These are phyloP conservation scores for Aurelia sp. DNA, from an alignment of 30 jellyfish, hydroid and myxozoan species.

Conservation along the genomic window DNA sequence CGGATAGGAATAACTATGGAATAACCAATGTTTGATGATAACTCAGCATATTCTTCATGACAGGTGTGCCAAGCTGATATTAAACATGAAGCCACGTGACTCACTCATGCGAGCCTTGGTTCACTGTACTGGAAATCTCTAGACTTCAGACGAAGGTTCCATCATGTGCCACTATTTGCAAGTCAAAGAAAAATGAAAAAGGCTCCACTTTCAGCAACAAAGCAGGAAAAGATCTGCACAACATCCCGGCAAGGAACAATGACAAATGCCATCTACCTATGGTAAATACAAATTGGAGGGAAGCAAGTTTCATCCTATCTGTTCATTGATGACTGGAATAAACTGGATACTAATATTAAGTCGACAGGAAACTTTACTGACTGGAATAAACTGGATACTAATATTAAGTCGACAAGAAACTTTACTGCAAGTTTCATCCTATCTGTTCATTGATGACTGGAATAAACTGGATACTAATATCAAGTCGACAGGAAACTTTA, in stretches of 20 bases:
- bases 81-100: constrained; percentile 56
- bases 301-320: constrained; percentile 28
- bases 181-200: constrained; percentile 3
- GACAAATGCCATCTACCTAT: constrained; percentile 32
- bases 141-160: constrained; percentile 23
- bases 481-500: constrained; percentile 25
- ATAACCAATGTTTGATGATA: no score
- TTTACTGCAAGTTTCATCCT: constrained; percentile 25
- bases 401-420: constrained; percentile 32
- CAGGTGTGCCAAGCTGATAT: constrained; percentile 63
- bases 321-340: constrained; percentile 24
- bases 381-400: constrained; percentile 33
- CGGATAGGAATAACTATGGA: no score
- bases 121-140: constrained; percentile 63
- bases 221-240: neutral
- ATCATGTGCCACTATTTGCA: neutral
- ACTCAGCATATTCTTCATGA: no score
- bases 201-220: constrained; percentile 14
- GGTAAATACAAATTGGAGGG: constrained; percentile 43
- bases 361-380: constrained; percentile 28
- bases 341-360: constrained; percentile 16
- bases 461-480: constrained; percentile 27
- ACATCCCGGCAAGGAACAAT: constrained; percentile 11
- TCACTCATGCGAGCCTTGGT: constrained; percentile 55
- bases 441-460: constrained; percentile 16